Percentiles rank a stretch among this genome's conserved stretches.
Evolutionary conservation across 2,113 vertebrate genomes (phyloP).

Genomic region (Arenaria interpres): DNA sequence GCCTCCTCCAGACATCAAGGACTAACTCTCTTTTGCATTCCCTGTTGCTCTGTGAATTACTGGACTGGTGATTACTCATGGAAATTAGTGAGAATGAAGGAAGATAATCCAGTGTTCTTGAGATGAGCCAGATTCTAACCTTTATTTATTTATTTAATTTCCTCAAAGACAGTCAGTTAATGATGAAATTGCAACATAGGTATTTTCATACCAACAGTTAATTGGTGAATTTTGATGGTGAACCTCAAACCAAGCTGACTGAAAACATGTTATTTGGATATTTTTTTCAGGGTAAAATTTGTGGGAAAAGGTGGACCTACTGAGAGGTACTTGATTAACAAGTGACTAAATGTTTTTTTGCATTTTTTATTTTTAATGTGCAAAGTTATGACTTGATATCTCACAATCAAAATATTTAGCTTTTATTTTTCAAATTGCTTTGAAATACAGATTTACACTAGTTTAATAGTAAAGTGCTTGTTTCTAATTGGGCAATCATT

Average conservation of each 20-base stretch:
- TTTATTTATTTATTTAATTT: background rate
- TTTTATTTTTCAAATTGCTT: background rate
- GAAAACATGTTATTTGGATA: background rate
- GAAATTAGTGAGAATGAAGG: background rate
- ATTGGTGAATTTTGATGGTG: background rate
- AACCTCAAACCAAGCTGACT: background rate
- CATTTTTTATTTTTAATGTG: background rate
- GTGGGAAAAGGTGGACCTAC: background rate
- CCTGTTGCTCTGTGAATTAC: background rate
- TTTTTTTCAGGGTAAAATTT: background rate
- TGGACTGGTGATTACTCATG: background rate
- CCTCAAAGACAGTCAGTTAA: background rate
- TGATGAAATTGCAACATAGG: background rate
- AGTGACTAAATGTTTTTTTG: background rate
- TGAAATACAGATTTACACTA: background rate
- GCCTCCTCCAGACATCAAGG: background rate
- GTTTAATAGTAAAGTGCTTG: background rate
- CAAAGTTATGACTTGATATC: background rate
- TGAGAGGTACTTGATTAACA: background rate
- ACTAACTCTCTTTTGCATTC: background rate
- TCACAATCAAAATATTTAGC: background rate
- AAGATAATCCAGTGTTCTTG: background rate
- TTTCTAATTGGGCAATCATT: background rate
- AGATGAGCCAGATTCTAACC: background rate
- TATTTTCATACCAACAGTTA: background rate